Conservation (phyloP, 64 coral and sea anemone species). For the Montipora efflorescens region DNA sequence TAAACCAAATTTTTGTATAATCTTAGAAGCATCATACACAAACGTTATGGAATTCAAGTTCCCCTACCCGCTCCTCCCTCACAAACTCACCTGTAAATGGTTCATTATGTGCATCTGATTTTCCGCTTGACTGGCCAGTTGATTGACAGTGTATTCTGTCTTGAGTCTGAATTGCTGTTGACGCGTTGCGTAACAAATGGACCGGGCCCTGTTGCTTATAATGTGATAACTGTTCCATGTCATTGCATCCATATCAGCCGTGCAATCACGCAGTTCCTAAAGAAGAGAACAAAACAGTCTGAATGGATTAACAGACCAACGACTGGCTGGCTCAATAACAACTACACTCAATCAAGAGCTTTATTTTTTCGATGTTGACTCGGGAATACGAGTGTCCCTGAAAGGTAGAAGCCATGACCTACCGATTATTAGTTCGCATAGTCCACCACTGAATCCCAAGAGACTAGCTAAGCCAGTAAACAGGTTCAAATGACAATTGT, state of each 20-base stretch:
- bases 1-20: too few species aligned
- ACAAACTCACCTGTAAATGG: constrained; percentile 31
- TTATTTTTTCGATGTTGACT: too few species aligned
- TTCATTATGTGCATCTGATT: constrained; percentile 66
- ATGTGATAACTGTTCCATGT: constrained; percentile 89
- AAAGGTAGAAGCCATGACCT: too few species aligned
- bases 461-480: too few species aligned
- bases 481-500: too few species aligned
- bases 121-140: constrained; percentile 67
- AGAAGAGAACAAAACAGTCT: background rate
- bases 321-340: too few species aligned
- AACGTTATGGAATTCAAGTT: background rate
- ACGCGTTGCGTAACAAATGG: constrained; percentile 73
- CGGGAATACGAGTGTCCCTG: too few species aligned
- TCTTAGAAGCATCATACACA: too few species aligned
- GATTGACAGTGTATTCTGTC: constrained; percentile 77
- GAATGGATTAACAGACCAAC: background rate
- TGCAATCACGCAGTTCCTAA: constrained; percentile 63
- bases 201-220: constrained; percentile 76
- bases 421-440: too few species aligned
- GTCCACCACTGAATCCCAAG: too few species aligned
- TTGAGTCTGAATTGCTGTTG: constrained; percentile 79
- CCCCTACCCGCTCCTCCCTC: too few species aligned
- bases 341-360: too few species aligned
- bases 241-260: constrained; percentile 53